Base-by-base conservation (phyloP, 1,140 invertebrate species). In the Scaptodrosophila lebanonensis region DNA sequence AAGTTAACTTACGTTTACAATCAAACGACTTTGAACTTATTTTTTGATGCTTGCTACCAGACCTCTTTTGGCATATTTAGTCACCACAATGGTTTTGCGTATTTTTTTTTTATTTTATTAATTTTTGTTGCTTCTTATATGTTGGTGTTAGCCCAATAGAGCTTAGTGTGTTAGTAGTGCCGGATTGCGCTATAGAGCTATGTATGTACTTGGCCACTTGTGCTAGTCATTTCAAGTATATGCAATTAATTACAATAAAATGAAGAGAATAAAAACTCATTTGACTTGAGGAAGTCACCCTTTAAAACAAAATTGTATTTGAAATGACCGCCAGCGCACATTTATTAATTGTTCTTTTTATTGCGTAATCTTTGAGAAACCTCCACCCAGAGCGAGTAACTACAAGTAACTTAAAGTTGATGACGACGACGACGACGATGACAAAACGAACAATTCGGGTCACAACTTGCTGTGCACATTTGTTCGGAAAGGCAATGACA, bases 401-500 rank as follows among this genome's bases (percentile, higher is more conserved):
- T n/a, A n/a, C n/a, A n/a, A n/a, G n/a, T n/a, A n/a, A n/a, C n/a
- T 39, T 20, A 35, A n/a, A 13, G 18, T 25, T 22, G 33, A 36
- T 50, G 32, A 13, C 15, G 39, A 42, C n/a, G 51, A 47, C 22
- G 52, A n/a, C 27, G 52, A 13, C 30, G 52, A 9, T 42, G 44
- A 40, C 29, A 48, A 25, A 25, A 44, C 67, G 48, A 59, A 56
- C 56, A 62, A 69, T 69, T 82, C 75, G 73, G 69, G 75, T 82
- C 73, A 82, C 56, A 79, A 72, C 73, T 79, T 68, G 66, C 58
- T 76, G 51, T 64, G 58, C 63, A 39, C 60, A 40, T 61, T 62
- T 57, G 40, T 49, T 13, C n/a, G 12, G 49, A 56, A 49, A 79
- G 69, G 60, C 73, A 79, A 79, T 79, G 73, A 79, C 75, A 79